Base-by-base conservation (phyloP, 2,113 vertebrate species). In the Leptodactylus fuscus region DNA sequence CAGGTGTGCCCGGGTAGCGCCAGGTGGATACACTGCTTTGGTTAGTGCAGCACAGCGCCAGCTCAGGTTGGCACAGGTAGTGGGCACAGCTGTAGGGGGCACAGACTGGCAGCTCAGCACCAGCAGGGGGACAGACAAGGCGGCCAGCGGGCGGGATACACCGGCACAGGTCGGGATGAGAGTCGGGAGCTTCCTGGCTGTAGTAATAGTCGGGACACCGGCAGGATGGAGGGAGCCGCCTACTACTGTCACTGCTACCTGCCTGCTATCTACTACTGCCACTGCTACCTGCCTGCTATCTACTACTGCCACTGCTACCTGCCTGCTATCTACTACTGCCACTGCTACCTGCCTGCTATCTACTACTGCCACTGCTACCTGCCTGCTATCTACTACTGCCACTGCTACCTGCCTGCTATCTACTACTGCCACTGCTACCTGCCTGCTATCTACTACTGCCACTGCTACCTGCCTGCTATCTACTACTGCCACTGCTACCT, bases 221-320 rank as follows among this genome's bases (percentile, higher is more conserved):
- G 41, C 60, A 49, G 27, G 34, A 32, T 69, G 27, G 29, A 36
- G 20, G 34, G 65, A 48, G 44, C 62, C 62, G 81, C 81, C 81
- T 67, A 70, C 65, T 65, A 10, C 44, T n/a, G 4, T 8, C 1
- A 24, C 8, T 4, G 8, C 38, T 53, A 9, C 18, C 49, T n/a
- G 20, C 9, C 24, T 55, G 48, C 60, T 32, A 7, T 13, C 60
- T 29, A 5, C 60, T 6, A 6, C 24, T 13, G 12, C n/a, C 49
- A 20, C 36, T 74, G 22, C 22, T 46, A 8, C 2, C 38, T 73
- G 10, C 20, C 5, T 41, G 16, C 32, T 18, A 8, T 48, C 46
- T 2, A 10, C 46, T 44, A 44, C 41, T 9, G 41, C 4, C 41
- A 44, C 41, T 44, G 41, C 41, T n/a, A n/a, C n/a, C 41, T 44